Base-by-base conservation (phyloP, 2,888 invertebrate genomes). In the Andrena bucephala region DNA sequence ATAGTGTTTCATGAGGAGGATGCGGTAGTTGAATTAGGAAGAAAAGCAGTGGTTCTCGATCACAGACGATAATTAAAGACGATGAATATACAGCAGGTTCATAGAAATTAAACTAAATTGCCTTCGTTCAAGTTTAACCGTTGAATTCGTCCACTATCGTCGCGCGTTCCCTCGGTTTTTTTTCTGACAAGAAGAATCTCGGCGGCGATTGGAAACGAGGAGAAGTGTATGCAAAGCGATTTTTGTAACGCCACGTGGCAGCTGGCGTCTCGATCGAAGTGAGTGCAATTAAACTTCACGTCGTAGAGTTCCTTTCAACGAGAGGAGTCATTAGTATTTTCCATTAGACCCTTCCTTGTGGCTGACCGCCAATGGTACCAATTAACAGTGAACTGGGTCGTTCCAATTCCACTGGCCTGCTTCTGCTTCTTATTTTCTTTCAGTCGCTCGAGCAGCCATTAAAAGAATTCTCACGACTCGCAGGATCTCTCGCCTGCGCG, bases 301-400 rank as follows among this genome's bases (percentile, higher is more conserved):
- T 70, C 54, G 67, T 27, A 1, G 33, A 66, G 31, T 70, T 24
- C 62, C 20, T 60, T 57, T 71, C 52, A 24, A 82, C 50, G 67
- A 75, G 60, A 75, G 48, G 52, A 50, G 62, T 75, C 62, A 68
- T 68, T 69, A 65, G 76, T 76, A 81, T 63, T 71, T 70, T 77
- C 66, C 65, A 59, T 73, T 77, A 66, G 77, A 54, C 66, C 71
- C 48, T 68, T 63, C 67, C 77, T 83, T 74, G 82, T 63, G 73
- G 82, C 36, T 48, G 66, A 57, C 67, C 66, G 52, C 63, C 67
- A 63, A 63, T 74, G 70, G 82, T 71, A 77, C 52, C 73, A 68
- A 72, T 83, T 83, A 83, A 73, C 57, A 66, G 36, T n/a, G 59
- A 77, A 70, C 52, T 78, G 63, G 70, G 80, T 75, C 67, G 27